Percentiles rank a stretch among this genome's conserved stretches.
These are phyloP conservation scores for Acropora tenuis DNA, from an alignment of 64 coral and sea anemone species.

Conservation along the genomic window DNA sequence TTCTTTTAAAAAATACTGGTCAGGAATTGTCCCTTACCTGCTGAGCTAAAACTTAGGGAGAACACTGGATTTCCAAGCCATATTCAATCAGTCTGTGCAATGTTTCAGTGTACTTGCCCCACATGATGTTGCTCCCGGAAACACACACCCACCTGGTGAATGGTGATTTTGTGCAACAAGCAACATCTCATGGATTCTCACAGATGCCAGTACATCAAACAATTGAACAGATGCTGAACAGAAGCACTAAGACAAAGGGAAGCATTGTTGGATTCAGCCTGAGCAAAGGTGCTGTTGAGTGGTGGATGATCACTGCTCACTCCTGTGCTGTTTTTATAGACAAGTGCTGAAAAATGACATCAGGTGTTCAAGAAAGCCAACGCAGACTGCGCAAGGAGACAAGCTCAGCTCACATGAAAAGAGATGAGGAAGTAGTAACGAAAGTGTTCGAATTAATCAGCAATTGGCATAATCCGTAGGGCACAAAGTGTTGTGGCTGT, in stretches of 20 bases:
- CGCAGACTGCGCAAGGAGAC: slow-evolving; percentile 34
- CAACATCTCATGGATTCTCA: slow-evolving; percentile 36
- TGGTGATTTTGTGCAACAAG: slow-evolving; percentile 75
- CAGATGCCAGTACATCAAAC: slow-evolving; percentile 81
- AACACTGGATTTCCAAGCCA: not conserved
- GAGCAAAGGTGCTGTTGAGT: slow-evolving; percentile 61
- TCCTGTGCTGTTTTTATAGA: slow-evolving; percentile 58
- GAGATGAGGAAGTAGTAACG: slow-evolving; percentile 63
- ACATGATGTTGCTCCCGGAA: slow-evolving; percentile 64
- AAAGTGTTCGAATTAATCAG: slow-evolving; percentile 38
- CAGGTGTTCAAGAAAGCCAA: not conserved
- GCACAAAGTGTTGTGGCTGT: not conserved
- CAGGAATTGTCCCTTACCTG: too few species aligned
- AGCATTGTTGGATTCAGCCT: slow-evolving; percentile 67
- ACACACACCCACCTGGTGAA: slow-evolving; percentile 50
- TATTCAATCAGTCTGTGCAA: slow-evolving; percentile 45
- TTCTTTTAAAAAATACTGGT: too few species aligned
- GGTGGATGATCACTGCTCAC: slow-evolving; percentile 79
- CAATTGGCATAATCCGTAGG: not conserved
- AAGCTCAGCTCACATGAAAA: slow-evolving; percentile 2
- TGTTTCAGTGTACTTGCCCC: slow-evolving; percentile 52
- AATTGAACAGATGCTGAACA: slow-evolving; percentile 76
- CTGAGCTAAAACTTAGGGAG: too few species aligned
- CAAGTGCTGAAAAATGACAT: slow-evolving; percentile 36
- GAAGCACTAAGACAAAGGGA: slow-evolving; percentile 73